These are phyloP conservation scores for Cottus gobio DNA, from an alignment of 2,113 vertebrate species.

Conservation along the genomic window DNA sequence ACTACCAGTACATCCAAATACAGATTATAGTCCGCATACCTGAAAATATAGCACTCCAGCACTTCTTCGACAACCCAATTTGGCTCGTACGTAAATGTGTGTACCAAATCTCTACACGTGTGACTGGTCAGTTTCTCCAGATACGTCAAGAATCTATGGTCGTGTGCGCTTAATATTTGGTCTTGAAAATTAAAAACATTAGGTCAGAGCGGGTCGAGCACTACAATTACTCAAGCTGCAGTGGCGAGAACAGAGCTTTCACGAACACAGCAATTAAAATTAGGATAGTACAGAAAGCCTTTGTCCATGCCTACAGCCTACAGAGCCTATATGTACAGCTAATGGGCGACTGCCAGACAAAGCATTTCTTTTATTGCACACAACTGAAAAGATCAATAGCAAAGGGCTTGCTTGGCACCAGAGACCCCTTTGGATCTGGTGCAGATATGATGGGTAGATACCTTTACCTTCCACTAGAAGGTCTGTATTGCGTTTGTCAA, in stretches of 20 bases:
- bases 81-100: slow-evolving; percentile 34
- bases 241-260: slow-evolving; percentile 55
- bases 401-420: slow-evolving; percentile 9
- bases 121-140: slow-evolving; percentile 15
- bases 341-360: slow-evolving; percentile 31
- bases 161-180: slow-evolving; percentile 42
- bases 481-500: background rate
- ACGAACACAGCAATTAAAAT: slow-evolving; percentile 67
- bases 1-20: slow-evolving; percentile 40
- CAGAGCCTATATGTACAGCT: slow-evolving; percentile 72
- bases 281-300: slow-evolving; percentile 39
- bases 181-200: slow-evolving; percentile 49
- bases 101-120: slow-evolving; percentile 12
- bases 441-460: background rate
- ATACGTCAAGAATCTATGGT: slow-evolving; percentile 38
- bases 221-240: slow-evolving; percentile 61
- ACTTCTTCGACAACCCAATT: slow-evolving; percentile 34
- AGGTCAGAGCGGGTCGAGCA: slow-evolving; percentile 52
- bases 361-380: slow-evolving; percentile 70
- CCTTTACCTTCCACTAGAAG: background rate
- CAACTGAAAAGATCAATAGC: slow-evolving; percentile 33
- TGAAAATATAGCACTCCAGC: slow-evolving; percentile 47
- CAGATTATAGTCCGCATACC: slow-evolving; percentile 62
- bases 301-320: slow-evolving; percentile 53
- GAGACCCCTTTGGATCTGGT: slow-evolving; percentile 19